Percentiles rank a stretch among this genome's conserved stretches.
phyloP scores from a whole-genome alignment of 1,140 invertebrate species.

The Lethrus apterus region DNA sequence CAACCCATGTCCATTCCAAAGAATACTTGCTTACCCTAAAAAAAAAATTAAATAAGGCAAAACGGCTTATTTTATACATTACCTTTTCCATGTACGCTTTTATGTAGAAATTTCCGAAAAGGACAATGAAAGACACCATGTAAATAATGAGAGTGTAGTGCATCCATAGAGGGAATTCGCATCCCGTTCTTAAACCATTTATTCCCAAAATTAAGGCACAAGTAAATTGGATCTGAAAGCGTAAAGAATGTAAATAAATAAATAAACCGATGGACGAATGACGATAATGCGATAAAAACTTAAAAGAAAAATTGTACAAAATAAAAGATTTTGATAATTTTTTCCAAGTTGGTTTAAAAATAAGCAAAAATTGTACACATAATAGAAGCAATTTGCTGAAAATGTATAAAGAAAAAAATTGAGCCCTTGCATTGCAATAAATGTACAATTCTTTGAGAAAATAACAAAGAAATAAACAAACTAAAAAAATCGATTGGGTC shows the following conservation, averaged over 20 bases:
- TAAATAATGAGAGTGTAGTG: constrained; percentile 85
- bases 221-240: constrained; percentile 72
- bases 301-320: too few relatives aligned
- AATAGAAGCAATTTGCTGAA: neutral
- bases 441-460: too few relatives aligned
- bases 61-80: constrained; percentile 19
- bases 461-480: too few relatives aligned
- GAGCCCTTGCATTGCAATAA: too few relatives aligned
- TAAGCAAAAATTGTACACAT: neutral
- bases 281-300: too few relatives aligned
- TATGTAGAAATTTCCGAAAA: constrained; percentile 89
- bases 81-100: constrained; percentile 73
- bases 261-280: neutral
- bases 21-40: constrained; percentile 34
- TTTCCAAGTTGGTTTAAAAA: neutral
- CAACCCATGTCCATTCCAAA: constrained; percentile 37
- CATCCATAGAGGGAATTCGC: constrained; percentile 91
- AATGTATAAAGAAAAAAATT: too few relatives aligned
- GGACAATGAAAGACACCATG: constrained; percentile 82
- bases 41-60: neutral
- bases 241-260: constrained; percentile 4
- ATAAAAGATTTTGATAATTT: too few relatives aligned
- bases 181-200: constrained; percentile 74
- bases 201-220: constrained; percentile 74
- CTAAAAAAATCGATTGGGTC: too few relatives aligned